Evolutionary conservation across 2,888 invertebrate genomes (phyloP).

Genomic region (Physocephala rufipes): DNA sequence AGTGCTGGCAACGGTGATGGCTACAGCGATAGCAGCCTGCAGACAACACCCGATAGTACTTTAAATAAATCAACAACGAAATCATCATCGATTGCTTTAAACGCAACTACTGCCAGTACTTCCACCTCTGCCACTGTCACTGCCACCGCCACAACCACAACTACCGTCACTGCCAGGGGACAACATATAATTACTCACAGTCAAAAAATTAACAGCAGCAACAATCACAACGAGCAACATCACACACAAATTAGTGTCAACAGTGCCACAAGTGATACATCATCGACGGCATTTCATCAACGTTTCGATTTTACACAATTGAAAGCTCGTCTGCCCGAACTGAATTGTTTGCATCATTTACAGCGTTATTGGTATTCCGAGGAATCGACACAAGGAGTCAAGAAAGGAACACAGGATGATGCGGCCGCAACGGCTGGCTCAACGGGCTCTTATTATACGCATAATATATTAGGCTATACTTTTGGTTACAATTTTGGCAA

Average conservation of each 20-base stretch:
- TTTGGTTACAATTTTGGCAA: conserved; percentile 60
- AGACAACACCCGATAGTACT: conserved; percentile 57
- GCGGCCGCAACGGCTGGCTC: conserved; percentile 11
- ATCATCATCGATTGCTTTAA: conserved; percentile 33
- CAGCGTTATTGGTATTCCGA: conserved; percentile 57
- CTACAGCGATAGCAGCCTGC: conserved; percentile 54
- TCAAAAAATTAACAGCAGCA: conserved; percentile 41
- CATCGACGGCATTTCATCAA: conserved; percentile 62
- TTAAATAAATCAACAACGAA: conserved; percentile 53
- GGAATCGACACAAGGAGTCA: conserved; percentile 5
- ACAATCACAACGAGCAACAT: conserved; percentile 41
- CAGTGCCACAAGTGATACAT: conserved; percentile 55
- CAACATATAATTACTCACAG: conserved; percentile 38
- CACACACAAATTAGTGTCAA: conserved; percentile 43
- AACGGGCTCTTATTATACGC: conserved; percentile 59
- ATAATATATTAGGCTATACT: conserved; percentile 64
- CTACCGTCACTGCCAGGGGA: neutral
- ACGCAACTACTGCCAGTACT: conserved; percentile 45
- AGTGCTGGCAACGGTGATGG: conserved; percentile 58
- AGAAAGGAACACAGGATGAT: neutral
- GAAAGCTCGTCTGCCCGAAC: conserved; percentile 75
- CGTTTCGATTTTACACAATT: conserved; percentile 69
- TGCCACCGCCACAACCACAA: conserved; percentile 35
- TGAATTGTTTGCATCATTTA: conserved; percentile 62
- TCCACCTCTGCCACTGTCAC: conserved; percentile 30